Evolutionary conservation across 1,140 invertebrate genomes (phyloP), one percentile per base, ranked within the genome.

Genomic region (Eufriesea mexicana): DNA sequence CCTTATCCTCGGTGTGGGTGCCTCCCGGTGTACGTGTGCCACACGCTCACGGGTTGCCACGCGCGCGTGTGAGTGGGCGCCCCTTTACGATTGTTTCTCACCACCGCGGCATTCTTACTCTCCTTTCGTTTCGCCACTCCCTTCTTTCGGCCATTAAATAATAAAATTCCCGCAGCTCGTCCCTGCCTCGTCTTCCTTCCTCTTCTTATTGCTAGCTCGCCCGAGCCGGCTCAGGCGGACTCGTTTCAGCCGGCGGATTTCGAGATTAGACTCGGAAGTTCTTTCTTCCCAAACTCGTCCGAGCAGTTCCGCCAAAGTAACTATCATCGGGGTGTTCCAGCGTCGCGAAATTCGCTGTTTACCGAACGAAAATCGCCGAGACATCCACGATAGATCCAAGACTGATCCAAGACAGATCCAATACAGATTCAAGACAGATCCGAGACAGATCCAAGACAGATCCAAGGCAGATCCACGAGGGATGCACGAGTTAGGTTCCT

Each of bases 11-110:
- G 28, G 71, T 66, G 82, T 84, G 74, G 67, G 86, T 68, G 83
- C 78, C 28, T 23, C 35, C 7, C 20, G 49, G 8, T 45, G 84
- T 79, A 73, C 64, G 64, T n/a, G 82, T 20, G 61, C 4, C 45
- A 5, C 47, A 67, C 74, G 10, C 6, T 61, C 23, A 47, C 74
- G 47, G 10, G 7, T 59, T 14, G 35, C 12, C 5, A 12, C 5
- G 5, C 28, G 9, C 77, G 49, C n/a, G 82, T 59, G 68, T 49
- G 77, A 84, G 77, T 84, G 73, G 78, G 73, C 82, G 75, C 84
- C 80, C 77, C 84, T 89, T 86, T 86, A 84, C 87, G 89, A 91
- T 90, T 91, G 87, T 91, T 90, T 91, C 85, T 88, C 85, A 83
- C 89, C 84, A 84, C 89, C 86, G 84, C 86, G 82, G 78, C 83